Percentiles rank a stretch among this genome's conserved stretches.
These are phyloP conservation scores for Hypena proboscidalis DNA, from an alignment of 2,888 invertebrate genomes.

Conservation along the genomic window DNA sequence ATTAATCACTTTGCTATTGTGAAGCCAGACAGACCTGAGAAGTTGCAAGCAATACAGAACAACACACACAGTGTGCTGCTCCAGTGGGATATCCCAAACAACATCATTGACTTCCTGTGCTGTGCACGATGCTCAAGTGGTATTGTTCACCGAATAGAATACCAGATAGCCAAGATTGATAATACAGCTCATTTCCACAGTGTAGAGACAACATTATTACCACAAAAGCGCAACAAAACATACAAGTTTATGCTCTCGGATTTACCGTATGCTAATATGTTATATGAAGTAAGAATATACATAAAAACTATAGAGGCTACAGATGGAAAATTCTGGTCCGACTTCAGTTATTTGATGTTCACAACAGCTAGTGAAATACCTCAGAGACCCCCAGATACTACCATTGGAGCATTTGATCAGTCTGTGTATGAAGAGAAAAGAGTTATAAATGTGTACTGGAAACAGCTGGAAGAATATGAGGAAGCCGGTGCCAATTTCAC, in stretches of 20 bases:
- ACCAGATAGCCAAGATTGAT: slow-evolving; percentile 79
- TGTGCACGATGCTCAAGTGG: no score
- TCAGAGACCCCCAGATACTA: slow-evolving; percentile 88
- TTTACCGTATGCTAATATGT: slow-evolving; percentile 87
- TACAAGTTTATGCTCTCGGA: slow-evolving; percentile 78
- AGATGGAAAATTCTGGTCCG: slow-evolving; percentile 89
- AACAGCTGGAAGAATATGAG: slow-evolving; percentile 87
- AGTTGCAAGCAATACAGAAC: slow-evolving; percentile 56
- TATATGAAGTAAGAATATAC: slow-evolving; percentile 90
- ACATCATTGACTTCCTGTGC: slow-evolving; percentile 63
- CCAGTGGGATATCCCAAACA: slow-evolving; percentile 68
- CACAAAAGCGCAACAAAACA: slow-evolving; percentile 64
- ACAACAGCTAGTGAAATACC: slow-evolving; percentile 87
- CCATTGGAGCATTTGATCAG: slow-evolving; percentile 90
- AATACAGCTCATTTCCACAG: slow-evolving; percentile 71
- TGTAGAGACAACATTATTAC: slow-evolving; percentile 63
- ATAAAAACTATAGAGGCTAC: slow-evolving; percentile 84
- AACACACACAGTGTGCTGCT: slow-evolving; percentile 69
- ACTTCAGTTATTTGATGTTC: slow-evolving; percentile 85
- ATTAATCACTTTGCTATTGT: slow-evolving; percentile 86
- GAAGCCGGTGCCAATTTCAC: slow-evolving; percentile 91
- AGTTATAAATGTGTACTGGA: slow-evolving; percentile 92
- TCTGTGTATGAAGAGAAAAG: slow-evolving; percentile 80
- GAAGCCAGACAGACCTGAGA: slow-evolving; percentile 65
- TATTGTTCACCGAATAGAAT: slow-evolving; percentile 75